A percentile compares a stretch with the other conserved stretches of the same genome.
phyloP scores from a whole-genome alignment of 1,140 invertebrate genomes.

The Helicoverpa armigera region DNA sequence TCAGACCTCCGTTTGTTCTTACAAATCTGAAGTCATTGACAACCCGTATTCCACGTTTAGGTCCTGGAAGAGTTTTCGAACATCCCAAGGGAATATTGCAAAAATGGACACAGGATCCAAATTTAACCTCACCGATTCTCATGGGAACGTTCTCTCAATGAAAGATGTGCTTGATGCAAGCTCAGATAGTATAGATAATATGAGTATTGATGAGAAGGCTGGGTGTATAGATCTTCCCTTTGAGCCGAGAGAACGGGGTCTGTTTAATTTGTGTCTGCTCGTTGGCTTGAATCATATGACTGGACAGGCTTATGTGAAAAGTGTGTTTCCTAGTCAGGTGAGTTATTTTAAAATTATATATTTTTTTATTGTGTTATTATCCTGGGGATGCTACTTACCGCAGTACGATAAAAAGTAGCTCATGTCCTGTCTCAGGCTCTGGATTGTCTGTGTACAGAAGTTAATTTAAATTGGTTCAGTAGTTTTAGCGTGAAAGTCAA shows the following conservation, averaged over 20 bases:
- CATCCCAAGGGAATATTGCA: conserved; percentile 70
- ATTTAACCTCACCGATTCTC: conserved; percentile 75
- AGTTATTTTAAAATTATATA: conserved; percentile 75
- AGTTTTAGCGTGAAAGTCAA: too few species aligned
- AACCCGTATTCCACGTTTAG: conserved; percentile 78
- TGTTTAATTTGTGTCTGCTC: conserved; percentile 89
- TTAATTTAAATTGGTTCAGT: too few species aligned
- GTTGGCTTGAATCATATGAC: conserved; percentile 89
- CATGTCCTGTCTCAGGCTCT: too few species aligned
- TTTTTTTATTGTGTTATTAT: not conserved
- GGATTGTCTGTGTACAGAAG: too few species aligned
- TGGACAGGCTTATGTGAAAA: conserved; percentile 89
- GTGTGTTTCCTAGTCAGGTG: conserved; percentile 89
- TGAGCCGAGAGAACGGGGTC: conserved; percentile 75
- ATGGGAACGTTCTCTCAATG: conserved; percentile 68
- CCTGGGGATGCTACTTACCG: not conserved
- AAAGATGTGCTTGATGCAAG: conserved; percentile 54
- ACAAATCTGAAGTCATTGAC: conserved; percentile 74
- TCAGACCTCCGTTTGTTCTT: conserved; percentile 78
- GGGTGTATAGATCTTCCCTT: conserved; percentile 77
- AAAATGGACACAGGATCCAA: conserved; percentile 76
- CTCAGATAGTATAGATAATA: conserved; percentile 60
- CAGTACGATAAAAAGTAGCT: too few species aligned
- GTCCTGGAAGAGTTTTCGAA: conserved; percentile 80
- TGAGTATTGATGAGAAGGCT: conserved; percentile 80